Base-by-base conservation (phyloP, 2,888 invertebrate genomes). In the Kryphioiulus occultus region DNA sequence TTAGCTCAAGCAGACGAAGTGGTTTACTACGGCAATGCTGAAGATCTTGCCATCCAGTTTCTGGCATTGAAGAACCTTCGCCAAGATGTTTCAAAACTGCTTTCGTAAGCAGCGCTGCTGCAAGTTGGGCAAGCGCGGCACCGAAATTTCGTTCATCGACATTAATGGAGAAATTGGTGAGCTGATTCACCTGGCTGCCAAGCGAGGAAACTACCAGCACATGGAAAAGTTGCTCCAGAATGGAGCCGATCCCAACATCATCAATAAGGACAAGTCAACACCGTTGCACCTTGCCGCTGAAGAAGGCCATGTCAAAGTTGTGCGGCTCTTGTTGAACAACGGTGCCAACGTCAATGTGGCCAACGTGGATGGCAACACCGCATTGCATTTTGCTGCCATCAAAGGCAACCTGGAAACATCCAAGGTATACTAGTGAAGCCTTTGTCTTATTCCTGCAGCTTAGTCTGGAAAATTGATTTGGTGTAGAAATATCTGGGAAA, bases 311-410 rank as follows among this genome's bases (percentile, higher is more conserved):
- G 53, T 59, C 19, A 86, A 86, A 30, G 68, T 86, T 7, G 86
- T 59, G 2, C 22, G 17, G 12, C 26, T 59, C 15, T 35, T 86
- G 30, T 10, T 86, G 10, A 22, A 26, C 30, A 68, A 59, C 1
- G 42, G 42, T 7, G 30, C 42, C 42, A 35, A 22, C 17, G 30
- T 85, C 32, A 84, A 84, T 84, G 84, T 32, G 5, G 84, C 84
- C 32, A 84, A 84, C n/a, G 84, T n/a, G 12, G 84, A 84, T 15
- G 84, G 84, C 19, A 35, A 35, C 68, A 86, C 86, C 68, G 53
- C 86, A 26, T 44, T 85, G 17, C 85, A 85, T 44, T 30, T 85
- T 39, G 85, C 85, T 22, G 85, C 85, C 26, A 44, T 44, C 85
- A 47, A 85, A 9, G 85, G 85, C 19, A 59, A 59, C 59, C 22